phyloP scores from a whole-genome alignment of 1,140 invertebrate genomes.

The Thaumetopoea pityocampa region DNA sequence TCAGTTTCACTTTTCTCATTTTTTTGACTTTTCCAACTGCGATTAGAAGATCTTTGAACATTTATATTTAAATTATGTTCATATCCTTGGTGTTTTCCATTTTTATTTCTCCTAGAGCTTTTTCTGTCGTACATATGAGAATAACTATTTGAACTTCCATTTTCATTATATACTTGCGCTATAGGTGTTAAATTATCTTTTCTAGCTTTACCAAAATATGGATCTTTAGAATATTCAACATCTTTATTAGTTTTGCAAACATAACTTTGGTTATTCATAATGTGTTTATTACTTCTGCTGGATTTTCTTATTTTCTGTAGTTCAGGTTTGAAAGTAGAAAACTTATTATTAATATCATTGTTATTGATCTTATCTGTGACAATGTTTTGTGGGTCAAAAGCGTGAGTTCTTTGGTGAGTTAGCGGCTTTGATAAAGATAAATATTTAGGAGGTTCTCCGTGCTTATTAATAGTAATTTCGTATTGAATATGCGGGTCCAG shows the following conservation, averaged over 20 bases:
- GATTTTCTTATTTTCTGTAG: conserved; percentile 50
- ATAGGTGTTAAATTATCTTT: conserved; percentile 30
- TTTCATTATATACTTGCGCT: conserved; percentile 41
- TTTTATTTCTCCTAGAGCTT: conserved; percentile 34
- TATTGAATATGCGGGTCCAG: conserved; percentile 74
- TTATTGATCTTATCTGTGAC: conserved; percentile 52
- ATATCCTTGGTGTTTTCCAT: conserved; percentile 13
- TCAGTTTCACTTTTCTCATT: conserved; percentile 40
- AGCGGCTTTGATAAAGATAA: conserved; percentile 72
- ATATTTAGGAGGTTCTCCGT: conserved; percentile 71
- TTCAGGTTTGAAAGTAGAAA: conserved; percentile 46
- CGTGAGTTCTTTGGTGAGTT: conserved; percentile 68
- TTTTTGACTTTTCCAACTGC: conserved; percentile 29
- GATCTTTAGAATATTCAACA: conserved; percentile 60
- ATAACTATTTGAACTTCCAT: conserved; percentile 40
- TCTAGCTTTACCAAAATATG: conserved; percentile 49
- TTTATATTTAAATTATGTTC: conserved; percentile 16
- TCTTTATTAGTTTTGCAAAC: conserved; percentile 54
- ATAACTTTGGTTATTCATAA: conserved; percentile 34
- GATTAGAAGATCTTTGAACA: conserved; percentile 32
- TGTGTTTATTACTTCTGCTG: conserved; percentile 42
- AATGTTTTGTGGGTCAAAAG: conserved; percentile 52
- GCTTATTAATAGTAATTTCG: conserved; percentile 73
- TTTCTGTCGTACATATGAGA: conserved; percentile 45
- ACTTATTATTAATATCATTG: conserved; percentile 39